Conservation (phyloP, 2,113 vertebrate genomes). For the Eidolon helvum region DNA sequence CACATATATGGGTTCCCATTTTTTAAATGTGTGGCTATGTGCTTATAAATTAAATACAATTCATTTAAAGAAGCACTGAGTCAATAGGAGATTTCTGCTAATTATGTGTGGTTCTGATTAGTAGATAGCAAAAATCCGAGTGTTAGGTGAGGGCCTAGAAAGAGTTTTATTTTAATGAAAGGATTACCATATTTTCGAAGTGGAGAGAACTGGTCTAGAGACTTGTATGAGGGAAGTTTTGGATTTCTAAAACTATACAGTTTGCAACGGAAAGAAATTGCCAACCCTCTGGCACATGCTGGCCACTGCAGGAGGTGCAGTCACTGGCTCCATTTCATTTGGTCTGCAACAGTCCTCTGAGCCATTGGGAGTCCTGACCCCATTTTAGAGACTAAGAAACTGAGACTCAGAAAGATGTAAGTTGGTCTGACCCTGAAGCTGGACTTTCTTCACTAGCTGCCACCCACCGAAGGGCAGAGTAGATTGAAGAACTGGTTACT, state of each 20-base stretch:
- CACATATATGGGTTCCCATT: not conserved
- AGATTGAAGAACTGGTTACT: not conserved
- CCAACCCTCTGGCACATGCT: not conserved
- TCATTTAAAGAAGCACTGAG: not conserved
- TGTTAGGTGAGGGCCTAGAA: not conserved
- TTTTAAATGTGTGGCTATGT: not conserved
- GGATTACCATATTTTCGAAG: not conserved
- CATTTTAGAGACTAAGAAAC: slow-evolving; percentile 6
- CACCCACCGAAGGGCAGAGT: not conserved
- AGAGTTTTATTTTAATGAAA: not conserved
- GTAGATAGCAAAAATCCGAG: not conserved
- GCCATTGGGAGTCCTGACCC: not conserved
- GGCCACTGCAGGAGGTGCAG: rapidly evolving
- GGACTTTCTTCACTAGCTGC: not conserved
- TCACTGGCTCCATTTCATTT: not conserved
- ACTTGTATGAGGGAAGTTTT: not conserved
- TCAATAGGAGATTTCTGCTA: not conserved
- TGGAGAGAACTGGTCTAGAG: not conserved
- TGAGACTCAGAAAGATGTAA: not conserved
- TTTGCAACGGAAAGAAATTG: not conserved
- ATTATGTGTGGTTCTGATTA: not conserved
- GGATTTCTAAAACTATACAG: not conserved
- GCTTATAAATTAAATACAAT: not conserved
- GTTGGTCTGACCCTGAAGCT: not conserved
- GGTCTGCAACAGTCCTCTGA: not conserved